Percentiles rank a stretch among this genome's conserved stretches.
These are phyloP conservation scores for Tenebrio molitor DNA, from an alignment of 1,140 invertebrate species.

Conservation along the genomic window DNA sequence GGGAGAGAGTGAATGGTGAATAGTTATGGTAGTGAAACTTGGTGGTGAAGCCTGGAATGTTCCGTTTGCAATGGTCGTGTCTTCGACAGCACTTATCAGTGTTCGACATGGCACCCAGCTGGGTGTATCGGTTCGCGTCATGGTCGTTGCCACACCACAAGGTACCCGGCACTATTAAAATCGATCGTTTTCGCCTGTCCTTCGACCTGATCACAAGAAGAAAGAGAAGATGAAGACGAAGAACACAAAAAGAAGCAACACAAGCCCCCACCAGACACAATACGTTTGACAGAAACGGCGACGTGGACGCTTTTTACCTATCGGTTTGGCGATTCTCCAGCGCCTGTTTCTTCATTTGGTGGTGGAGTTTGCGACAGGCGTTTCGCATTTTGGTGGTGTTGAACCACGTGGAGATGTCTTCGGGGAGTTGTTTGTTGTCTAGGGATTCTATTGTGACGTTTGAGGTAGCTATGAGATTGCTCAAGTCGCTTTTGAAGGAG, in stretches of 20 bases:
- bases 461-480: constrained; percentile 66
- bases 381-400: constrained; percentile 69
- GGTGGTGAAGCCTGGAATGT: constrained; percentile 78
- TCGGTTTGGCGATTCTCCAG: background rate
- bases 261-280: constrained; percentile 13
- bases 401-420: constrained; percentile 68
- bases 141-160: constrained; percentile 86
- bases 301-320: background rate
- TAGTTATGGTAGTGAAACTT: constrained; percentile 84
- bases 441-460: constrained; percentile 61
- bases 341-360: constrained; percentile 54
- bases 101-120: constrained; percentile 77
- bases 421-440: constrained; percentile 64
- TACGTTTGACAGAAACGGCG: background rate
- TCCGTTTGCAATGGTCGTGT: constrained; percentile 81
- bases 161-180: constrained; percentile 79
- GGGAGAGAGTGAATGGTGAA: constrained; percentile 86
- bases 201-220: background rate
- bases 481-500: constrained; percentile 71
- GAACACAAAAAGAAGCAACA: background rate
- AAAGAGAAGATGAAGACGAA: background rate
- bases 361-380: constrained; percentile 68
- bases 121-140: constrained; percentile 74
- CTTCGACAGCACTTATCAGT: constrained; percentile 86
- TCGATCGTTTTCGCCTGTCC: constrained; percentile 25